Base-by-base conservation (phyloP, 2,888 invertebrate species). In the Pristionchus entomophagus region DNA sequence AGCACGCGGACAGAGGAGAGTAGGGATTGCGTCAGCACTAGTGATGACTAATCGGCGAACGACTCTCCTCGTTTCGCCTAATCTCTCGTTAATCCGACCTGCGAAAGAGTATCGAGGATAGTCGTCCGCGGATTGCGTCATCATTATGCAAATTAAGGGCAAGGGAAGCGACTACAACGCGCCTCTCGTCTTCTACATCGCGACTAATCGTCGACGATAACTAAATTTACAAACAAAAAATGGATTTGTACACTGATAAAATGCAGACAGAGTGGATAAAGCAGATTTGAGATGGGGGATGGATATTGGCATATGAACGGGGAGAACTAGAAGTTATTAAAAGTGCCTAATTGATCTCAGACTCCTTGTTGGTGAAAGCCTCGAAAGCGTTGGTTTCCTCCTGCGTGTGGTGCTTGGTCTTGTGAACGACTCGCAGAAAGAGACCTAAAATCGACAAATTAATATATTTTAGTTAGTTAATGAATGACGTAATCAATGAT, bases 181-280 rank as follows among this genome's bases (percentile, higher is more conserved):
- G 12, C 73, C 73, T 14, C 45, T 73, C 2, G 73, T 73, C 0
- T 73, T 73, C 73, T 73, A 73, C 73, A 73, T 73, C 73, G 73
- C 41, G 22, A 65, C 65, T 17, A 65, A 65, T 35, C 65, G 35
- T 6, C 35, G 35, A 8, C 65, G 65, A 65, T 65, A 65, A 65
- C 65, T 65, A 32, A 35, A 22, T 35, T 22, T 35, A 12, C 5
- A n/a, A 59, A 10, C 14, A n/a, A 45, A 45, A 6, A 26, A 32
- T 32, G n/a, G 53, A 29, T 26, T 10, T 45, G 45, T 45, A 45
- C 45, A 45, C n/a, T n/a, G n/a, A n/a, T n/a, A n/a, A n/a, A n/a
- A n/a, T n/a, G n/a, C n/a, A 49, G 17, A 49, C 49, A 49, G 49
- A 8, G 14, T 45, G 45, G 45, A 45, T 45, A 45, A 45, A 45